These are phyloP conservation scores for Penaeus vannamei DNA, from an alignment of 1,140 invertebrate species.

Conservation along the genomic window DNA sequence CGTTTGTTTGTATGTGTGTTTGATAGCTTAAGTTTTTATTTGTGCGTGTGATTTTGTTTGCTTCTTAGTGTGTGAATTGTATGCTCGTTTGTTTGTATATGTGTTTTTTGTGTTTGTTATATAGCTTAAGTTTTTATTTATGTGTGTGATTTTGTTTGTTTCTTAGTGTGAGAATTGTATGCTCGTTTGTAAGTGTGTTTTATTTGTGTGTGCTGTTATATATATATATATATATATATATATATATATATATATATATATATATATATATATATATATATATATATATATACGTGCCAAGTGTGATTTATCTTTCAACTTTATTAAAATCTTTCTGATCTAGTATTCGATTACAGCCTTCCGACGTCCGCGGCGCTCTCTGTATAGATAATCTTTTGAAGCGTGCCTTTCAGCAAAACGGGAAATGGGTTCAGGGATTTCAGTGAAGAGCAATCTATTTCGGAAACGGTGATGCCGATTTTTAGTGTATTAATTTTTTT, in stretches of 20 bases:
- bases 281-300: not conserved
- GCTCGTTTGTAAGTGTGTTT: not conserved
- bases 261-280: not conserved
- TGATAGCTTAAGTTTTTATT: not conserved
- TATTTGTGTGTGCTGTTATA: not conserved
- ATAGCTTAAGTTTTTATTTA: not conserved
- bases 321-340: not conserved
- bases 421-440: too few species aligned
- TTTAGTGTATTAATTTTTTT: too few species aligned
- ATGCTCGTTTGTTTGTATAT: not conserved
- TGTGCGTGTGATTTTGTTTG: constrained; percentile 8
- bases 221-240: too few species aligned
- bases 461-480: too few species aligned
- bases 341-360: not conserved
- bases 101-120: not conserved
- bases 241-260: not conserved
- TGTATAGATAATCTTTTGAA: too few species aligned
- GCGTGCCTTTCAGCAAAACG: too few species aligned
- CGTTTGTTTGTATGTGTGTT: not conserved
- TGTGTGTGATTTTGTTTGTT: constrained; percentile 14
- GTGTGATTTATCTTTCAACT: not conserved
- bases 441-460: too few species aligned
- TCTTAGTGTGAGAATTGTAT: not conserved
- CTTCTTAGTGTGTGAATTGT: not conserved
- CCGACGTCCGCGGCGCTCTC: too few species aligned